These are phyloP conservation scores for Ondatra zibethicus DNA, from an alignment of 2,113 vertebrate genomes.

Conservation along the genomic window DNA sequence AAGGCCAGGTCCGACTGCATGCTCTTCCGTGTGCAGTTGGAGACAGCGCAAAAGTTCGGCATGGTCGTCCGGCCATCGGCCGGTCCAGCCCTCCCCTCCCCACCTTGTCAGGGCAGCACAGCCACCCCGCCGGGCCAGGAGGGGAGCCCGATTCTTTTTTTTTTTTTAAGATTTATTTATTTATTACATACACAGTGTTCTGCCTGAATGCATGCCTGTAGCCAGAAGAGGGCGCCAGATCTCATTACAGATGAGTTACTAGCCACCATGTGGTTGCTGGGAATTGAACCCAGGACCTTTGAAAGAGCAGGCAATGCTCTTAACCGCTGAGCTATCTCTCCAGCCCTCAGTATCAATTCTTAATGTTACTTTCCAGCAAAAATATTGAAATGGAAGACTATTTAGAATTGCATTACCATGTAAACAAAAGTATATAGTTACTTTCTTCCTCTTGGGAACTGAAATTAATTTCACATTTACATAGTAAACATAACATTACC, in stretches of 20 bases:
- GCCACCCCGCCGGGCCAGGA: constrained; percentile 71
- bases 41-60: constrained; percentile 89
- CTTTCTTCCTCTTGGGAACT: not conserved
- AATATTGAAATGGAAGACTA: not conserved
- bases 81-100: constrained; percentile 76
- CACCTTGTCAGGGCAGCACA: constrained; percentile 69
- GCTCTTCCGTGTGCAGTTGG: constrained; percentile 89
- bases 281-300: too few relatives aligned
- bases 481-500: not conserved
- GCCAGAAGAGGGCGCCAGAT: too few relatives aligned
- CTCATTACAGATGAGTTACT: too few relatives aligned
- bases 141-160: too few relatives aligned
- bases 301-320: too few relatives aligned
- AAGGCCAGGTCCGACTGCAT: constrained; percentile 77
- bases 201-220: too few relatives aligned
- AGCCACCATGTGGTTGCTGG: too few relatives aligned
- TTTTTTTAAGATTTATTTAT: too few relatives aligned
- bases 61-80: constrained; percentile 75
- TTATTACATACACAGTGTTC: too few relatives aligned
- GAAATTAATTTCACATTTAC: constrained; percentile 16
- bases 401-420: not conserved
- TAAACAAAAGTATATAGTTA: not conserved
- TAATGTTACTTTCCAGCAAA: not conserved
- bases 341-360: too few relatives aligned
- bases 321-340: too few relatives aligned